Percentiles rank a stretch among this genome's conserved stretches.
Evolutionary conservation across 2,797 vertebrate species (phyloP).

Genomic region (Streptopelia turtur): DNA sequence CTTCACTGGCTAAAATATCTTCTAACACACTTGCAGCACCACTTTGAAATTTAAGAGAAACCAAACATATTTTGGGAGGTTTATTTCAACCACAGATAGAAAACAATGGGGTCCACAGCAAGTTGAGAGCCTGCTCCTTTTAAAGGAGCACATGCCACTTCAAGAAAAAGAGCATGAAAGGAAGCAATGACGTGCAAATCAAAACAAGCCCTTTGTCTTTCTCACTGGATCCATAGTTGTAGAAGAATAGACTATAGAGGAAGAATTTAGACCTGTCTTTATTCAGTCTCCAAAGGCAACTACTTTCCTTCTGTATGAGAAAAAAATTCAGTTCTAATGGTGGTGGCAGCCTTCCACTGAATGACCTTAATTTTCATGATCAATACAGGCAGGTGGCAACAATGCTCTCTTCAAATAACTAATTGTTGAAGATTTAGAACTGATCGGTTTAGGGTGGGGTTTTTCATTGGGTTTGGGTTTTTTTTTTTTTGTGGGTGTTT

Average conservation of each 20-base stretch:
- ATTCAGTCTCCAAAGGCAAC: not conserved
- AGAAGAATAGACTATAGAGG: conserved; percentile 40
- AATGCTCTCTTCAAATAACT: conserved; percentile 54
- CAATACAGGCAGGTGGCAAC: conserved; percentile 62
- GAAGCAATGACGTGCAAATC: conserved; percentile 36
- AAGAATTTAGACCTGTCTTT: conserved; percentile 40
- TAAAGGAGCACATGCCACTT: conserved; percentile 7
- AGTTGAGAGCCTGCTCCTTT: conserved; percentile 9
- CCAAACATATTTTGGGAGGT: conserved; percentile 4
- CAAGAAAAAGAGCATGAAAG: conserved; percentile 23
- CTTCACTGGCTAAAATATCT: not conserved
- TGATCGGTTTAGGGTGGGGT: conserved; percentile 10
- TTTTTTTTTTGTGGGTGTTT: too few species aligned
- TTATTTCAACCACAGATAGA: not conserved
- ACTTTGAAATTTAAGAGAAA: conserved; percentile 41
- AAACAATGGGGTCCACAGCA: not conserved
- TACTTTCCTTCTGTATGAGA: not conserved
- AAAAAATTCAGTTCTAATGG: conserved; percentile 15
- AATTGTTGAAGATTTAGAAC: conserved; percentile 55
- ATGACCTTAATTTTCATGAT: conserved; percentile 44
- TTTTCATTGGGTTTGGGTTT: too few species aligned
- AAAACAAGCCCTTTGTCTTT: conserved; percentile 33
- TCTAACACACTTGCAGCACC: not conserved
- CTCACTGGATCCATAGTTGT: not conserved
- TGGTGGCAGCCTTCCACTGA: conserved; percentile 33